These are phyloP conservation scores for Platanista minor DNA, from an alignment of 2,113 vertebrate species.

Conservation along the genomic window DNA sequence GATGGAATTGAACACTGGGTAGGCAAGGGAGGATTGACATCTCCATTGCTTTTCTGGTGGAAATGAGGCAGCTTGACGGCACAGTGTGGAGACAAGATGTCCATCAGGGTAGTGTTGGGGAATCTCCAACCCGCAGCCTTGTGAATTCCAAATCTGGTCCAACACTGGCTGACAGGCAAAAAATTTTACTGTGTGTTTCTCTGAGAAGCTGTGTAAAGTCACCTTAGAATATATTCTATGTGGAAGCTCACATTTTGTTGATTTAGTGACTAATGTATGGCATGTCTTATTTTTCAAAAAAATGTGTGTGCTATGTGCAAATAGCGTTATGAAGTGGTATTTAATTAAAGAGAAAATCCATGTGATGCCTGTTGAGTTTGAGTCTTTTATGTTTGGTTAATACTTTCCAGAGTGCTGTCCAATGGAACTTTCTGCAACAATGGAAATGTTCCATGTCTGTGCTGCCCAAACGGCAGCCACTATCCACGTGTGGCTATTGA, in stretches of 20 bases:
- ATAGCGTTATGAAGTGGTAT: constrained; percentile 55
- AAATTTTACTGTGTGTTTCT: background rate
- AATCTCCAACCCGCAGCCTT: background rate
- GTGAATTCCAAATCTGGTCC: background rate
- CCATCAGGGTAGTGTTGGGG: background rate
- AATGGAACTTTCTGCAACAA: background rate
- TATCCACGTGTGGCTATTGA: accelerated
- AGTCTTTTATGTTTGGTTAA: background rate
- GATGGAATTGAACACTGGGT: background rate
- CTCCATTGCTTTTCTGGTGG: background rate
- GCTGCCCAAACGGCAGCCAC: background rate
- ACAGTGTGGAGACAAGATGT: accelerated
- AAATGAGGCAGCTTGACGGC: background rate
- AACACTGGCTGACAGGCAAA: background rate
- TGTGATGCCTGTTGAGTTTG: background rate
- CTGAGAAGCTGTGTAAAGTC: constrained; percentile 15
- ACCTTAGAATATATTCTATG: constrained; percentile 37
- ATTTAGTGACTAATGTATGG: constrained; percentile 18
- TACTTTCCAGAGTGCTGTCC: background rate
- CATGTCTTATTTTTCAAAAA: constrained; percentile 66
- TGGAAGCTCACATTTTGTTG: constrained; percentile 62
- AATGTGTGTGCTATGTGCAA: constrained; percentile 27
- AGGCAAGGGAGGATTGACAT: too few species aligned
- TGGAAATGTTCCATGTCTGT: too few species aligned
- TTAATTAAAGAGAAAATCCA: constrained; percentile 56